Percentiles rank a stretch among this genome's conserved stretches.
phyloP scores from a whole-genome alignment of 2,888 invertebrate species.

The Orthosia gothica region DNA sequence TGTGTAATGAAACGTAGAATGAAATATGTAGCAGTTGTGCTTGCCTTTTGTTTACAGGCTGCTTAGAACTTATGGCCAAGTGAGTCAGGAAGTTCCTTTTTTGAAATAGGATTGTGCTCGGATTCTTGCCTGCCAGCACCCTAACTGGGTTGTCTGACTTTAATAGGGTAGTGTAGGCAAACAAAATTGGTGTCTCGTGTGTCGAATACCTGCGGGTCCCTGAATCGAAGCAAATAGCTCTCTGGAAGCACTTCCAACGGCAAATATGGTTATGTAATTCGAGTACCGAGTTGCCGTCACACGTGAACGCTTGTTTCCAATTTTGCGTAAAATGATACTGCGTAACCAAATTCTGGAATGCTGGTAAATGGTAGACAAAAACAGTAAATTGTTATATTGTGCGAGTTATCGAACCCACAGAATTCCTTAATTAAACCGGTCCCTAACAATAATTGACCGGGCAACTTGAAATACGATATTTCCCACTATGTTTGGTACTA shows the following conservation, averaged over 20 bases:
- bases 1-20: conserved; percentile 48
- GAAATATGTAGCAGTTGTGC: conserved; percentile 37
- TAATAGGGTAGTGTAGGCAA: background rate
- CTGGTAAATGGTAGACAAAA: background rate
- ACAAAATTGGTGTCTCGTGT: background rate
- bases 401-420: conserved; percentile 16
- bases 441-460: conserved; percentile 41
- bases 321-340: conserved; percentile 12
- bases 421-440: conserved; percentile 49
- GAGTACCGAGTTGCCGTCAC: background rate
- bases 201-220: background rate
- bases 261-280: conserved; percentile 34
- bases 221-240: conserved; percentile 21
- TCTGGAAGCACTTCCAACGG: conserved; percentile 8
- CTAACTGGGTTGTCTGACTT: background rate
- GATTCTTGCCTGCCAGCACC: background rate
- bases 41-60: conserved; percentile 34
- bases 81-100: background rate
- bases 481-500: conserved; percentile 27
- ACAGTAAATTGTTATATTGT: conserved; percentile 17
- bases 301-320: conserved; percentile 18
- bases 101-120: background rate
- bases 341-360: background rate
- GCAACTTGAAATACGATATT: conserved; percentile 50
- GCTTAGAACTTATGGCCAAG: conserved; percentile 7